phyloP scores from a whole-genome alignment of 2,797 vertebrate species.

The Neopelma chrysocephalum region DNA sequence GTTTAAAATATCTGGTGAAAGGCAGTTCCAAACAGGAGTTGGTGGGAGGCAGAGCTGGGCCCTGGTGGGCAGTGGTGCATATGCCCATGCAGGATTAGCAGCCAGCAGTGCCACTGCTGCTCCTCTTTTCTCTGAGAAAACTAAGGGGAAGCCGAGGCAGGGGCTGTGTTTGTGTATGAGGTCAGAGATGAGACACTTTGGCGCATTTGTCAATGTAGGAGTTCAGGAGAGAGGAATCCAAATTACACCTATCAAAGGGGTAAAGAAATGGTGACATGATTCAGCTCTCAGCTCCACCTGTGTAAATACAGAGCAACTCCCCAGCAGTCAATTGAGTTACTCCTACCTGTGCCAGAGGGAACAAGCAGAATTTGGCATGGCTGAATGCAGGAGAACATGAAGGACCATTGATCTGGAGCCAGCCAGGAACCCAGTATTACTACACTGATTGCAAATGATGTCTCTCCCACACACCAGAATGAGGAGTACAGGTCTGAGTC shows the following conservation, averaged over 20 bases:
- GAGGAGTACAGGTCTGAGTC: not conserved
- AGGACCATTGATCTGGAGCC: not conserved
- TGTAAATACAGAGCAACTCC: not conserved
- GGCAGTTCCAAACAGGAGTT: no score
- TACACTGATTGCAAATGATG: not conserved
- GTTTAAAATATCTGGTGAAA: not conserved
- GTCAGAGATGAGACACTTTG: not conserved
- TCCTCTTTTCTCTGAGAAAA: not conserved
- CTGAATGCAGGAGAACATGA: fast-evolving
- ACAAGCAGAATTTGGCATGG: not conserved
- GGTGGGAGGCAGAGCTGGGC: not conserved
- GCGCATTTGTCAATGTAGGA: not conserved
- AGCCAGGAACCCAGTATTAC: not conserved
- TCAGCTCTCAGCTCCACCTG: not conserved
- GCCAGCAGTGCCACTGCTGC: not conserved
- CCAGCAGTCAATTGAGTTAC: fast-evolving
- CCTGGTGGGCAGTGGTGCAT: fast-evolving
- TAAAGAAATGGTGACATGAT: not conserved
- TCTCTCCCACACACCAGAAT: not conserved
- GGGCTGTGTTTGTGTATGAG: fast-evolving
- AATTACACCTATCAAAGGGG: not conserved
- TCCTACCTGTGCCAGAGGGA: not conserved
- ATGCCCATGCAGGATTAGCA: not conserved
- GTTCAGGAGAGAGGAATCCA: not conserved
- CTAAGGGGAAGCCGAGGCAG: not conserved